These are phyloP conservation scores for Channa maculata DNA, from an alignment of 2,113 vertebrate species.

Conservation along the genomic window DNA sequence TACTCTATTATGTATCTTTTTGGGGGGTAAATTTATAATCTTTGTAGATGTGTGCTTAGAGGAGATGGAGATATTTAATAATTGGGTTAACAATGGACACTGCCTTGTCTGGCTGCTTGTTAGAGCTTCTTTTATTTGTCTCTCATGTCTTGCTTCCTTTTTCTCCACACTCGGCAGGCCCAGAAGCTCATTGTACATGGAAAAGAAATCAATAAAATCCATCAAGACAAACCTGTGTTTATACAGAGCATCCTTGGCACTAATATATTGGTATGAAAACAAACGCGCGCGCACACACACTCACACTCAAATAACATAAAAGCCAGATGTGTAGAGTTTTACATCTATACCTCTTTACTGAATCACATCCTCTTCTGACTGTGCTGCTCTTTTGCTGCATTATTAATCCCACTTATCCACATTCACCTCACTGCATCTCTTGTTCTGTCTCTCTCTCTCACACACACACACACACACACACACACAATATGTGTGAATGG, in stretches of 20 bases:
- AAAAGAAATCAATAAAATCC: conserved; percentile 76
- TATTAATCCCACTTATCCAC: conserved; percentile 61
- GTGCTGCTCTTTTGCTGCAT: conserved; percentile 55
- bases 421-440: conserved; percentile 37
- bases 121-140: conserved; percentile 36
- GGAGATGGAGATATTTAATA: conserved; percentile 36
- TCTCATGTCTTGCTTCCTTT: conserved; percentile 25
- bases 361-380: conserved; percentile 34
- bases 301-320: conserved; percentile 22
- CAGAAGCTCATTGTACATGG: conserved; percentile 50
- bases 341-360: conserved; percentile 25
- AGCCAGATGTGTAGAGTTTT: background rate
- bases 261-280: conserved; percentile 6
- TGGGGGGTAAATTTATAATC: too few relatives aligned
- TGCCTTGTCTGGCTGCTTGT: conserved; percentile 26
- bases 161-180: conserved; percentile 15
- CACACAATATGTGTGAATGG: conserved; percentile 8
- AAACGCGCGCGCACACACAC: conserved; percentile 20
- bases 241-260: conserved; percentile 55
- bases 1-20: too few relatives aligned
- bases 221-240: conserved; percentile 58
- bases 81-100: conserved; percentile 9
- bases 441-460: background rate
- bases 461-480: conserved; percentile 11
- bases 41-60: conserved; percentile 8